These are phyloP conservation scores for Laterallus jamaicensis DNA, from an alignment of 2,113 vertebrate species.

Conservation along the genomic window DNA sequence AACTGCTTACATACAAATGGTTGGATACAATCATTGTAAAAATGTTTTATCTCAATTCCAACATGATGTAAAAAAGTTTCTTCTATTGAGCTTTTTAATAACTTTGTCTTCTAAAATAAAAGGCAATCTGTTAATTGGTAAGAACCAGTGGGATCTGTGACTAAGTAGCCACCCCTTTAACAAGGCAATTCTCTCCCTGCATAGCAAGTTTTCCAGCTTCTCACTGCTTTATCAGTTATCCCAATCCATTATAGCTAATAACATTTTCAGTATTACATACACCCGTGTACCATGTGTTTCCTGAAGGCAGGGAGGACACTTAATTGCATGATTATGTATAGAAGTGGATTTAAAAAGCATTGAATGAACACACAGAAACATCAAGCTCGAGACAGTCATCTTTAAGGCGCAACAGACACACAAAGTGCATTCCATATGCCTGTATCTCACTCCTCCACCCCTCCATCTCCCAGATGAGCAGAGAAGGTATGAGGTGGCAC, in stretches of 20 bases:
- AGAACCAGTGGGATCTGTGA: not conserved
- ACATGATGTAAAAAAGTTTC: not conserved
- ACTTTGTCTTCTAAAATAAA: not conserved
- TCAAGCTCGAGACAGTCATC: not conserved
- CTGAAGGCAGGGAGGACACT: not conserved
- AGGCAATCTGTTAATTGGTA: not conserved
- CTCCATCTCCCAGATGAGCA: not conserved
- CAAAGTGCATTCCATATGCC: not conserved
- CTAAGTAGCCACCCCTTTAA: not conserved
- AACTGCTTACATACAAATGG: not conserved
- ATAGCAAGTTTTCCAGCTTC: not conserved
- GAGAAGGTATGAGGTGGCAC: not conserved
- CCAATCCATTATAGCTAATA: not conserved
- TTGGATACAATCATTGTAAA: not conserved
- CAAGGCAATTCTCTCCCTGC: not conserved
- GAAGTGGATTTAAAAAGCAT: not conserved
- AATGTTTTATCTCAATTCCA: not conserved
- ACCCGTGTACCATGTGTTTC: not conserved
- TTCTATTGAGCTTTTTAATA: not conserved
- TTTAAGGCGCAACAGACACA: not conserved
- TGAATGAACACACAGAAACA: not conserved
- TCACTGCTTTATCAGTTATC: not conserved
- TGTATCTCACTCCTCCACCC: not conserved
- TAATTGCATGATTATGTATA: not conserved
- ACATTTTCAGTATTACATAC: not conserved